Conservation (phyloP, 2,113 vertebrate species). For the Etheostoma cragini region DNA sequence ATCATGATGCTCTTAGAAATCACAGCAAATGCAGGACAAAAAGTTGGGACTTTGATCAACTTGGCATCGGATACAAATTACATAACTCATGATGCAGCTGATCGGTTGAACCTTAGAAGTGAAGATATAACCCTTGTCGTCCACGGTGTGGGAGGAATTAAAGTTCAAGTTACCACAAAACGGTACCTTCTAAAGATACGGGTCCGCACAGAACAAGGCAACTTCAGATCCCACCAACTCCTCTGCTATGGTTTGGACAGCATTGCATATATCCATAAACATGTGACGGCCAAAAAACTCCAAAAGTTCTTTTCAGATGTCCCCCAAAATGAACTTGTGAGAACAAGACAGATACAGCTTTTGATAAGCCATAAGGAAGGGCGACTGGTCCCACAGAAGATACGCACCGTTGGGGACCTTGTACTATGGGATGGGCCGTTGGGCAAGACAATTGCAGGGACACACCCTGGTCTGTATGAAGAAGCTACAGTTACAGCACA, state of each 20-base stretch:
- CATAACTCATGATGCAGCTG: constrained; percentile 42
- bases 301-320: too few relatives aligned
- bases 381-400: too few relatives aligned
- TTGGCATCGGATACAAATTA: constrained; percentile 50
- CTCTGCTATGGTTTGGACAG: too few relatives aligned
- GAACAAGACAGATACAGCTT: too few relatives aligned
- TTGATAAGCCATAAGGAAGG: too few relatives aligned
- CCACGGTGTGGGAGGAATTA: constrained; percentile 25
- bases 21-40: constrained; percentile 51
- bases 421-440: not conserved
- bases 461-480: not conserved
- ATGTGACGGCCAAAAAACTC: too few relatives aligned
- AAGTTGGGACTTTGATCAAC: constrained; percentile 43
- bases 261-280: too few relatives aligned
- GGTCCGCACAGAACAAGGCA: not conserved
- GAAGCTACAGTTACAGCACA: not conserved
- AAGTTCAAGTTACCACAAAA: not conserved
- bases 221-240: too few relatives aligned
- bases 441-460: not conserved
- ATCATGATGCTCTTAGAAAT: constrained; percentile 11
- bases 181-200: not conserved
- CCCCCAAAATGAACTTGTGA: too few relatives aligned
- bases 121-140: constrained; percentile 31
- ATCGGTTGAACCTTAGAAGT: not conserved
- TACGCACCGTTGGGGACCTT: too few relatives aligned